Percentiles rank a stretch among this genome's conserved stretches.
These are phyloP conservation scores for Paralichthys olivaceus DNA, from an alignment of 2,113 vertebrate genomes.

Conservation along the genomic window DNA sequence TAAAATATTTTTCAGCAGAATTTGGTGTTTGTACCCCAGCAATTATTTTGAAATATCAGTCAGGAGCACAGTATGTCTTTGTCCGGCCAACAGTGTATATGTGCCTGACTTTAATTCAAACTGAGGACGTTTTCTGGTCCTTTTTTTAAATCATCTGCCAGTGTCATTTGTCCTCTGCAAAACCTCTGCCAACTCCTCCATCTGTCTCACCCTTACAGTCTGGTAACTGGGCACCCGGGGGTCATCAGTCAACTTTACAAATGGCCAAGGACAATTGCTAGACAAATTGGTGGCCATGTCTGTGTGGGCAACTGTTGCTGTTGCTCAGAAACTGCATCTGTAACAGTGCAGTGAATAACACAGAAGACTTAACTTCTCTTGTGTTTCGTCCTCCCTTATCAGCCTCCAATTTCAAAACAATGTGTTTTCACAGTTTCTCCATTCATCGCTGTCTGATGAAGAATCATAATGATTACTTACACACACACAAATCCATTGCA, in stretches of 20 bases:
- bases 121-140: neutral
- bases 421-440: constrained; percentile 7
- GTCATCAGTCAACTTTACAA: constrained; percentile 49
- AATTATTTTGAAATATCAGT: neutral
- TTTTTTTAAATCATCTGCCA: constrained; percentile 37
- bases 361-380: neutral
- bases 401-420: constrained; percentile 5
- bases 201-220: constrained; percentile 49
- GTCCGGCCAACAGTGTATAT: neutral
- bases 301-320: constrained; percentile 15
- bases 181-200: constrained; percentile 46
- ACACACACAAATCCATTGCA: constrained; percentile 18
- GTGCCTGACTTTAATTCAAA: neutral
- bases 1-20: neutral
- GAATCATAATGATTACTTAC: constrained; percentile 38
- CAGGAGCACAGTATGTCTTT: no score
- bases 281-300: constrained; percentile 24
- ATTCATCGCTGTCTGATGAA: constrained; percentile 3
- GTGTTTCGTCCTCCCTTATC: neutral
- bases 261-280: constrained; percentile 43
- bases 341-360: neutral
- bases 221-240: constrained; percentile 24
- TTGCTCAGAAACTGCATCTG: neutral
- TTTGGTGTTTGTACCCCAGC: no score
- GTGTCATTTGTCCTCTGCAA: constrained; percentile 31